Evolutionary conservation across 2,113 vertebrate genomes (phyloP).

Genomic region (Engraulis encrasicolus): DNA sequence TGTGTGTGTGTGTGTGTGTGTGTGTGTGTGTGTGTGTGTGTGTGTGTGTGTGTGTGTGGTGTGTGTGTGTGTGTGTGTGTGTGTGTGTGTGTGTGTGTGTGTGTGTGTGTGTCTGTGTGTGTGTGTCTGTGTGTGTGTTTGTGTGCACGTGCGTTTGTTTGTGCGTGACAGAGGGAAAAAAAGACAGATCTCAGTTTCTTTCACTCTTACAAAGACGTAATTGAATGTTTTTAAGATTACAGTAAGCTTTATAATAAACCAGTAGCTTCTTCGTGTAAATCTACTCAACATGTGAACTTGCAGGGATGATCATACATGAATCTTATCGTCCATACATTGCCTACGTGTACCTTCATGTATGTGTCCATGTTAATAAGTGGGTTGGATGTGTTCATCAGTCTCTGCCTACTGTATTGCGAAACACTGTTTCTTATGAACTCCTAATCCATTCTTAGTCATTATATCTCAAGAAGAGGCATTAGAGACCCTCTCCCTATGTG

Average conservation of each 20-base stretch:
- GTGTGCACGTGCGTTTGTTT: no score
- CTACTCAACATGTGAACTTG: neutral
- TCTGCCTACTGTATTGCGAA: neutral
- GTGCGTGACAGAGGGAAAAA: neutral
- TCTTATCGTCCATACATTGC: neutral
- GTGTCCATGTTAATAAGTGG: neutral
- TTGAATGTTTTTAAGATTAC: neutral
- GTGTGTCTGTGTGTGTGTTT: neutral
- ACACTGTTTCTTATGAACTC: neutral
- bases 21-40: neutral
- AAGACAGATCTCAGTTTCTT: neutral
- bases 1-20: neutral
- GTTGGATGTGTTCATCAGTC: neutral
- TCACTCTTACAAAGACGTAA: neutral
- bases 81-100: neutral
- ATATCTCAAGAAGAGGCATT: neutral
- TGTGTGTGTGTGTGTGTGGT: neutral
- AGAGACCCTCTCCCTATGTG: neutral
- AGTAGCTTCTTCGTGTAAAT: neutral
- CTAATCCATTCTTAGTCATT: neutral
- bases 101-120: neutral
- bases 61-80: no score
- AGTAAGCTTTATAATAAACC: neutral
- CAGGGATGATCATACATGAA: neutral
- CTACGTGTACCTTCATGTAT: neutral